phyloP scores from a whole-genome alignment of 2,113 vertebrate species.

The Pygathrix nemaeus region DNA sequence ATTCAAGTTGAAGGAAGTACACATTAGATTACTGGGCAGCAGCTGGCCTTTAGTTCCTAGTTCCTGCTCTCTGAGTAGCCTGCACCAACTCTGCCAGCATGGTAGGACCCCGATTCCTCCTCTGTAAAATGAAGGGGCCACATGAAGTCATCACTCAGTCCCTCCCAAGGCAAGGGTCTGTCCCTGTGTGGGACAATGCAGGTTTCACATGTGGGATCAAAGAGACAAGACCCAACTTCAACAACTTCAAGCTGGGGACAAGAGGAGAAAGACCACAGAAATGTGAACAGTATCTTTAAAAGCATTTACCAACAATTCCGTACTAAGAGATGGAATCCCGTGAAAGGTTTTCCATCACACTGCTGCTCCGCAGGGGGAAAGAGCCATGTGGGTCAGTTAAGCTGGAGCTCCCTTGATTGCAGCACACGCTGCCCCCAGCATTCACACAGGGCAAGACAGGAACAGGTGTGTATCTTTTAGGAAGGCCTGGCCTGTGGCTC shows the following conservation, averaged over 20 bases:
- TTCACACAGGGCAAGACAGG: background rate
- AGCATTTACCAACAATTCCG: background rate
- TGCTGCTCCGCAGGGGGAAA: background rate
- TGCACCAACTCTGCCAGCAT: background rate
- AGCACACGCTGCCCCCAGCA: background rate
- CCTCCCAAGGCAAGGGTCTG: background rate
- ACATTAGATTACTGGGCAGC: no score
- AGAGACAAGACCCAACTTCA: background rate
- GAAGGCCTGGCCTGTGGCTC: background rate
- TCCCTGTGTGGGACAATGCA: background rate
- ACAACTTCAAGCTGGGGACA: background rate
- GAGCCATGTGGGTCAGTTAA: rapidly evolving
- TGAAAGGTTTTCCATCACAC: background rate
- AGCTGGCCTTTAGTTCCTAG: background rate
- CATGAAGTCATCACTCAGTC: background rate
- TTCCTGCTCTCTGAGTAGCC: background rate
- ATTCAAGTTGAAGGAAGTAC: background rate
- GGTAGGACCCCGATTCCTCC: background rate
- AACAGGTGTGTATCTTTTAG: background rate
- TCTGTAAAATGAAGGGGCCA: background rate
- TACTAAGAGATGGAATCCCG: background rate
- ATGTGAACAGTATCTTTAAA: background rate
- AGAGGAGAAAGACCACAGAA: background rate
- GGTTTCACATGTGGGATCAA: background rate
- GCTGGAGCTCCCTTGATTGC: background rate